Base-by-base conservation (phyloP, 2,797 vertebrate genomes). In the Perdix hodgsoniae region DNA sequence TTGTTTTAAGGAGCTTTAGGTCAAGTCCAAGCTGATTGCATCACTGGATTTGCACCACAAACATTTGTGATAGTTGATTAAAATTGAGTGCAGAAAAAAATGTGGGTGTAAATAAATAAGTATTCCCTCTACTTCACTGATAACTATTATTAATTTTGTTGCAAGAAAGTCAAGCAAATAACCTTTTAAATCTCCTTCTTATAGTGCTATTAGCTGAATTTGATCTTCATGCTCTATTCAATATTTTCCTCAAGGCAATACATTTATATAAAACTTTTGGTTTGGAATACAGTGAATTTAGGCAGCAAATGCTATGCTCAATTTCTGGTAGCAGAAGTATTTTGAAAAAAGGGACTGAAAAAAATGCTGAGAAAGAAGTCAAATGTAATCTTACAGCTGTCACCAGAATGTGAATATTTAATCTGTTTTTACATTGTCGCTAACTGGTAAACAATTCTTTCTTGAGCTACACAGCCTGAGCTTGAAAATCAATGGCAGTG, bases 401-500 rank as follows among this genome's bases (percentile, higher is more conserved):
- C 27, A 71, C 16, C 26, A 76, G 69, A 88, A 56, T 70, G 21
- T 66, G 70, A 82, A 44, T 57, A 23, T 90, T 90, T 90, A 63
- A 81, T 60, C 6, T n/a, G n/a, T 13, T 80, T 90, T 86, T 76
- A 31, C 9, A 14, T 76, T 75, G 44, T 76, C 44, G 15, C 15
- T 33, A 78, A 56, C 16, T 49, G 69, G 13, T 56, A 73, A 89
- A 63, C 50, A 57, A 24, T 39, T 86, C 50, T 21, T 83, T 16
- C 22, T 74, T 14, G 15, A 79, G 35, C 57, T 49, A 8, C 14
- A 56, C 44, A 66, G n/a, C 80, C 60, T 91, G 56, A 88, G 31
- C 37, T 78, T 93, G 60, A 88, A 95, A 94, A 91, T 91, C 88
- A 49, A 40, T 86, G 35, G 14, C 61, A 91, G 61, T 90, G 44